Evolutionary conservation across 2,888 invertebrate genomes (phyloP).

Genomic region (Patella ulyssiponensis): DNA sequence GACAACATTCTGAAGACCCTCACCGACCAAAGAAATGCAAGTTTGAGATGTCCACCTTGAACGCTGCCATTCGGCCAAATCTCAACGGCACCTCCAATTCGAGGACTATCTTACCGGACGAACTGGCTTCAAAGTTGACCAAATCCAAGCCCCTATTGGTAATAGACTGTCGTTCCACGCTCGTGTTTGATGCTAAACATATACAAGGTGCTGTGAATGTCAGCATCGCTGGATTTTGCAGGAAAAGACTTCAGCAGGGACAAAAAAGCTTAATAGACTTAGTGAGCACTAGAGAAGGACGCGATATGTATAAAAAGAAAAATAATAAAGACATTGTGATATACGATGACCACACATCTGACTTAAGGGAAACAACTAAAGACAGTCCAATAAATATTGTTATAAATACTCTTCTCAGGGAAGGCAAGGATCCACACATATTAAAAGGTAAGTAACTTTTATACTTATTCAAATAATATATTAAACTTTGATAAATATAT

Average conservation of each 20-base stretch:
- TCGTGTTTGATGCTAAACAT: slow-evolving; percentile 81
- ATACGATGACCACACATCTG: slow-evolving; percentile 80
- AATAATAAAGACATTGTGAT: slow-evolving; percentile 78
- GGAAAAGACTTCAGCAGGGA: slow-evolving; percentile 79
- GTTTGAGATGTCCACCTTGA: slow-evolving; percentile 33
- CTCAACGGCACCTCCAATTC: neutral
- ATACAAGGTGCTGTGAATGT: slow-evolving; percentile 79
- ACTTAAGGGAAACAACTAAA: slow-evolving; percentile 73
- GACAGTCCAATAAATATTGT: slow-evolving; percentile 79
- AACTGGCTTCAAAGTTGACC: slow-evolving; percentile 51
- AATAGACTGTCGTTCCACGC: slow-evolving; percentile 81
- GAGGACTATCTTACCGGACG: slow-evolving; percentile 52
- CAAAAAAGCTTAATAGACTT: slow-evolving; percentile 80
- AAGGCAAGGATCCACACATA: slow-evolving; percentile 79
- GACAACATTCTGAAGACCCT: slow-evolving; percentile 27
- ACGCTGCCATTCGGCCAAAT: slow-evolving; percentile 4
- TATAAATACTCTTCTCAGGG: slow-evolving; percentile 79
- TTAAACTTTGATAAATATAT: too few species aligned
- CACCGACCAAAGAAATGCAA: slow-evolving; percentile 56
- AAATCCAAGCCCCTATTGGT: slow-evolving; percentile 71
- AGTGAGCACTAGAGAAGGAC: slow-evolving; percentile 78
- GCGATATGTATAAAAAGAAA: slow-evolving; percentile 76
- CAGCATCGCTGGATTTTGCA: slow-evolving; percentile 81
- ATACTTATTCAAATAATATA: too few species aligned
- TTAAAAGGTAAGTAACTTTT: slow-evolving; percentile 77